Percentiles rank a stretch among this genome's conserved stretches.
Evolutionary conservation across 2,113 vertebrate genomes (phyloP).

Genomic region (Rafetus swinhoei): DNA sequence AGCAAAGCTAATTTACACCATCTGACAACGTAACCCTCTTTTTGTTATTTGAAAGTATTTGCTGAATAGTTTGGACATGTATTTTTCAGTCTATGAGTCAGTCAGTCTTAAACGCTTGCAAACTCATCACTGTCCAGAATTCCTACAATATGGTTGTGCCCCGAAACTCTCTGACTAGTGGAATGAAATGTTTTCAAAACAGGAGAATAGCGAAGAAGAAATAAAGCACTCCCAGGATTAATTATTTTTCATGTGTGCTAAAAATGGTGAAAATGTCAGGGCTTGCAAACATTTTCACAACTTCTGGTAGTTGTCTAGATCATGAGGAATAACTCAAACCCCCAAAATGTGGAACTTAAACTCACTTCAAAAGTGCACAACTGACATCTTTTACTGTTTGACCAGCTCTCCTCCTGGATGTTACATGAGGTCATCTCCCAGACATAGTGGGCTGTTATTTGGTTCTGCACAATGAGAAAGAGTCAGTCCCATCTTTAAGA

Average conservation of each 20-base stretch:
- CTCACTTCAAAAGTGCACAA: neutral
- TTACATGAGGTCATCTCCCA: rapidly evolving
- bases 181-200: neutral
- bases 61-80: neutral
- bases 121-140: neutral
- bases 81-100: rapidly evolving
- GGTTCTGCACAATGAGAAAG: rapidly evolving
- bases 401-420: neutral
- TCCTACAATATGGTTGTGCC: neutral
- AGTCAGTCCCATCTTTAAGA: neutral
- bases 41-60: neutral
- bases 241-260: neutral
- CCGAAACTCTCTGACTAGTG: neutral
- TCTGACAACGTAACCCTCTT: neutral
- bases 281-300: neutral
- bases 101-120: neutral
- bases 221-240: neutral
- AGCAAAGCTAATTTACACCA: neutral
- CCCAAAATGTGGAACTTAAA: neutral
- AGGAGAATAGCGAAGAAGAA: neutral
- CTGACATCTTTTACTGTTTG: neutral
- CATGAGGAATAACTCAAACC: neutral
- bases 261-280: neutral
- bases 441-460: neutral
- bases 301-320: neutral